Evolutionary conservation across 2,113 vertebrate species (phyloP), one percentile per base, ranked within the genome.

Genomic region (Laticauda laticaudata): DNA sequence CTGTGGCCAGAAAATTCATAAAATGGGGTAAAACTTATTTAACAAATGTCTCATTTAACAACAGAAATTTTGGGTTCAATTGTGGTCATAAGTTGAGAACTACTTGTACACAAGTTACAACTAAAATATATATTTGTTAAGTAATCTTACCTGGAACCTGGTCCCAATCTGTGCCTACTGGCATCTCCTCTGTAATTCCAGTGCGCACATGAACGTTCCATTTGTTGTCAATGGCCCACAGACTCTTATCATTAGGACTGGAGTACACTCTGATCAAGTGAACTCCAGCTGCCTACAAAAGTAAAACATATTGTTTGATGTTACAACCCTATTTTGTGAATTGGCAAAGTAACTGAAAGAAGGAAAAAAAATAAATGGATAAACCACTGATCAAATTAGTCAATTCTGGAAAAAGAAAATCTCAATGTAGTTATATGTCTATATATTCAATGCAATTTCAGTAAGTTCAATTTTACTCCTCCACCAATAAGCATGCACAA

Each of bases 161-260:
- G 48, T 99, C 99, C 99, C 99, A 99, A 95, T 98, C 97, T 0
- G 98, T 99, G 81, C 99, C 99, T n/a, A 99, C 98, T 0, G 99
- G 99, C 99, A 99, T 99, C 95, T 99, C 99, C 18, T 99, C 98
- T 0, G 98, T 98, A 96, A 99, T 98, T 55, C 99, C 99, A 0
- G 97, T 95, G 39, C 99, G 97, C 10, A 99, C 99, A 0, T 99
- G 98, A 86, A 99, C 98, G 1, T 98, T 98, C 91, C 98, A 98
- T 92, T 98, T 97, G 98, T 97, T 99, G 96, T 99, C 99, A 88
- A 99, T 93, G 0, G 98, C 98, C 99, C 99, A 99, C 87, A 99
- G 97, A 95, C 98, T 98, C 94, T 97, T 97, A 96, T 99, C 99
- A 1, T 99, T 99, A 26, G 99, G 98, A 96, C 98, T 99, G 14